Base-by-base conservation (phyloP, 2,888 invertebrate species). In the Darwinula stevensoni region DNA sequence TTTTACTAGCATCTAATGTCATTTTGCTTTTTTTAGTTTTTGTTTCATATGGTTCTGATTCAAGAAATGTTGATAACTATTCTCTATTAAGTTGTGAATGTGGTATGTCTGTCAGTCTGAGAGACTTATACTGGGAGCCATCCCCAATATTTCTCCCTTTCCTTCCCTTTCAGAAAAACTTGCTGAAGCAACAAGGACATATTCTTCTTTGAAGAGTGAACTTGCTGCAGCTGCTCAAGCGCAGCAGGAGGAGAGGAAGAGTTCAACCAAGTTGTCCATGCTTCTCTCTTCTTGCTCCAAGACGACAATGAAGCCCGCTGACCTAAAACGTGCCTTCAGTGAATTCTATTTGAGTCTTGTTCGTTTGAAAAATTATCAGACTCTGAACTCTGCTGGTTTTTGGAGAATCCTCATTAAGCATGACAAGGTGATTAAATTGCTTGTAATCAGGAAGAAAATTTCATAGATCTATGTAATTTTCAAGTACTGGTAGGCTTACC, bases 401-500 rank as follows among this genome's bases (percentile, higher is more conserved):
- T 63, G 94, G 38, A 97, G 97, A 56, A 99, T 99, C 47, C 62
- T 97, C 38, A 97, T 99, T 53, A 99, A 97, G 53, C 94, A 94
- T 50, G 97, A 97, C 54, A 97, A 97, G n/a, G n/a, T n/a, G n/a
- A n/a, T n/a, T n/a, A n/a, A n/a, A n/a, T n/a, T n/a, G n/a, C n/a
- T n/a, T n/a, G n/a, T n/a, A n/a, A n/a, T n/a, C n/a, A n/a, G n/a
- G n/a, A n/a, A n/a, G n/a, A n/a, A n/a, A n/a, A n/a, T n/a, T n/a
- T n/a, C n/a, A n/a, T n/a, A n/a, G n/a, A n/a, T n/a, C n/a, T n/a
- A n/a, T n/a, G n/a, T n/a, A n/a, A n/a, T n/a, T n/a, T n/a, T n/a
- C n/a, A n/a, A n/a, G n/a, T n/a, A n/a, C n/a, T n/a, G n/a, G n/a
- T n/a, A n/a, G n/a, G n/a, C n/a, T n/a, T n/a, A n/a, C n/a, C n/a